Percentiles rank a stretch among this genome's conserved stretches.
Evolutionary conservation across 2,113 vertebrate genomes (phyloP).

Genomic region (Lycaon pictus): DNA sequence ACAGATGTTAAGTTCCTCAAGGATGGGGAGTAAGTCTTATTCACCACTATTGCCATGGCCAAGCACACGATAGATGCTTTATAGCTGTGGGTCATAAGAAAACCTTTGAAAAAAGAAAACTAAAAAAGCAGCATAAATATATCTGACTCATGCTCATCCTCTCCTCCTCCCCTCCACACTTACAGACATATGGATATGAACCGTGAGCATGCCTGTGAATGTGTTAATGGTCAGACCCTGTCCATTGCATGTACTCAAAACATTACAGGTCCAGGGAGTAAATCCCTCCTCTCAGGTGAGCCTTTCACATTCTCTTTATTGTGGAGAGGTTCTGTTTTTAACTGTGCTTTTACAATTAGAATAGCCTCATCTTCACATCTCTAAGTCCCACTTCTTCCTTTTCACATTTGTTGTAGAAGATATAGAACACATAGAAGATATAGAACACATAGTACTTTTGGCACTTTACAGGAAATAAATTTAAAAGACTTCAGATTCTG

Average conservation of each 20-base stretch:
- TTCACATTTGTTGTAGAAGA: conserved; percentile 71
- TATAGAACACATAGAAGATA: conserved; percentile 77
- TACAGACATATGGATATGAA: neutral
- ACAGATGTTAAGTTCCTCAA: neutral
- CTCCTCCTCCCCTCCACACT: neutral
- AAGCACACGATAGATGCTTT: neutral
- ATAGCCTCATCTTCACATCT: conserved; percentile 69
- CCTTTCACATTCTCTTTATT: conserved; percentile 40
- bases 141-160: neutral
- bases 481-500: conserved; percentile 75
- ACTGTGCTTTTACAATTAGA: conserved; percentile 76
- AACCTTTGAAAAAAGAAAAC: conserved; percentile 3
- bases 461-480: conserved; percentile 71
- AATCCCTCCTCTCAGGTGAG: conserved; percentile 53
- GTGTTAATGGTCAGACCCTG: neutral
- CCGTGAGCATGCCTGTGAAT: neutral
- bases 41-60: neutral
- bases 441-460: conserved; percentile 54
- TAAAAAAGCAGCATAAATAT: neutral
- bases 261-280: conserved; percentile 14
- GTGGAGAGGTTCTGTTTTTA: conserved; percentile 65
- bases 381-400: conserved; percentile 61
- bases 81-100: neutral
- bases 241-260: neutral
- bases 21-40: neutral